These are phyloP conservation scores for Synanthedon vespiformis DNA, from an alignment of 2,888 invertebrate genomes.

Conservation along the genomic window DNA sequence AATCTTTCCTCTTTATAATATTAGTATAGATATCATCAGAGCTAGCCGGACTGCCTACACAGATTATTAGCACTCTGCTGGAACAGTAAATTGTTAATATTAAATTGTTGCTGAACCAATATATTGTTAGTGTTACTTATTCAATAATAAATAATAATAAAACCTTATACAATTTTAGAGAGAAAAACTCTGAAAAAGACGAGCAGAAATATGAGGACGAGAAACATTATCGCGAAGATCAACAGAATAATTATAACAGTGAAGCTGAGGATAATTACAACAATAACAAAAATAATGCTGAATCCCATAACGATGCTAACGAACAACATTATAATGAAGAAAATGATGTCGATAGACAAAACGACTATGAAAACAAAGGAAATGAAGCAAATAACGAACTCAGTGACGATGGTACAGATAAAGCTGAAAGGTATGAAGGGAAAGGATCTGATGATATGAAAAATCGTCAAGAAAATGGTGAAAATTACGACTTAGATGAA, in stretches of 20 bases:
- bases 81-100: too few species aligned
- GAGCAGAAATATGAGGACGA: conserved; percentile 21
- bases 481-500: conserved; percentile 18
- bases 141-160: too few species aligned
- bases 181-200: conserved; percentile 15
- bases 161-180: conserved; percentile 3
- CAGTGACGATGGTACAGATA: conserved; percentile 9
- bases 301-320: conserved; percentile 15
- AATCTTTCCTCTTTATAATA: too few species aligned
- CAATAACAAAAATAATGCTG: conserved; percentile 17
- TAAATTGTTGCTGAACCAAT: too few species aligned
- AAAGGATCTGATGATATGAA: conserved; percentile 17
- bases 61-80: too few species aligned
- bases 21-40: too few species aligned
- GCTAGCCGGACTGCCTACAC: too few species aligned
- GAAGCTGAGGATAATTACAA: conserved; percentile 20
- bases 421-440: conserved; percentile 19
- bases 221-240: conserved; percentile 18
- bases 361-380: conserved; percentile 6
- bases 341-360: conserved; percentile 3
- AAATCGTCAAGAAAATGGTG: conserved; percentile 15
- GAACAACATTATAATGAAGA: conserved; percentile 18
- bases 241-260: conserved; percentile 18
- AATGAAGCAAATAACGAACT: conserved; percentile 10
- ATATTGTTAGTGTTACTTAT: too few species aligned